phyloP scores from a whole-genome alignment of 2,797 vertebrate species.

The Pterois miles region DNA sequence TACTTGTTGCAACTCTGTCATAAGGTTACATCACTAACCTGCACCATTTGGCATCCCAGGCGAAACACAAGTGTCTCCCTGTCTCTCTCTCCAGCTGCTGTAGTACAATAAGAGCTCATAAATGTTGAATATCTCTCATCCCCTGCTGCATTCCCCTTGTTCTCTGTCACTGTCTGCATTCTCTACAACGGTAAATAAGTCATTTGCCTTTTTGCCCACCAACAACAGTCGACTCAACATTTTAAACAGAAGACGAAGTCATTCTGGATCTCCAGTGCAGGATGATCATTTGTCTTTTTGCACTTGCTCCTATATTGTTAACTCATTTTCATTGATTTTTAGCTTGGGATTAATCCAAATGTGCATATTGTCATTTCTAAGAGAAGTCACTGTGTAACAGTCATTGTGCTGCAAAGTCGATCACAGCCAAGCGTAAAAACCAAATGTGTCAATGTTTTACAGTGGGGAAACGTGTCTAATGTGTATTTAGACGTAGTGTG shows the following conservation, averaged over 20 bases:
- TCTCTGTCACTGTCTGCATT: constrained; percentile 9
- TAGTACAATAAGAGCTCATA: constrained; percentile 40
- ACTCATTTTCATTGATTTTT: too few species aligned
- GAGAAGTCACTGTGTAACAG: background rate
- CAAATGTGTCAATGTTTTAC: constrained; percentile 12
- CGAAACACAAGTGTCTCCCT: constrained; percentile 7
- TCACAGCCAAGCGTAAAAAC: constrained; percentile 38
- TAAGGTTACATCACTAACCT: background rate
- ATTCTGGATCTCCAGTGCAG: background rate
- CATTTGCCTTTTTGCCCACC: constrained; percentile 32
- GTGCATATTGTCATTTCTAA: background rate
- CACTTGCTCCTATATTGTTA: background rate
- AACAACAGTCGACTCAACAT: background rate
- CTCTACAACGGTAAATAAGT: constrained; percentile 43
- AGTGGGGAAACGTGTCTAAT: constrained; percentile 21
- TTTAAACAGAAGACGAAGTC: background rate
- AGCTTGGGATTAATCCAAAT: background rate
- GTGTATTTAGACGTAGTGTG: constrained; percentile 12
- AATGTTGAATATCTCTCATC: constrained; percentile 44
- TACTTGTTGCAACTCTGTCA: background rate
- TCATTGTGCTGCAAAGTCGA: constrained; percentile 31
- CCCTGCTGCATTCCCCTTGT: constrained; percentile 27
- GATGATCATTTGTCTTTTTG: background rate
- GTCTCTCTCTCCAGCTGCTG: constrained; percentile 29
- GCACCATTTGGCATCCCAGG: constrained; percentile 3